These are phyloP conservation scores for Cephalopachus bancanus DNA, from an alignment of 2,797 vertebrate genomes.

Conservation along the genomic window DNA sequence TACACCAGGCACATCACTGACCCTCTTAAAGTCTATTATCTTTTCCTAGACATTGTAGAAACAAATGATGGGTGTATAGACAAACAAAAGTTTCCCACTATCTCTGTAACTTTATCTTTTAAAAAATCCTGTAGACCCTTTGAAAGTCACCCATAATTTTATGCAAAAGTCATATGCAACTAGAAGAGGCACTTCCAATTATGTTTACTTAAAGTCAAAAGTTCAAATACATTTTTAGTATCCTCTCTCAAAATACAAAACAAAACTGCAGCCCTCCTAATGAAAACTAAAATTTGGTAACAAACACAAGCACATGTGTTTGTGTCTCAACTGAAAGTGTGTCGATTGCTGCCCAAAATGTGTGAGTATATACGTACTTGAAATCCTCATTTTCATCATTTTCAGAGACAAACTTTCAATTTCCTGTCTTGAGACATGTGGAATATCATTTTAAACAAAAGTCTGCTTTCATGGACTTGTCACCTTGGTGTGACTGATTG, in stretches of 20 bases:
- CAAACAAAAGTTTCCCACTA: background rate
- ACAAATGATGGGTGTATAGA: background rate
- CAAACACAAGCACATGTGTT: background rate
- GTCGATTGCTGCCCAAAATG: background rate
- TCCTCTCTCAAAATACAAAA: background rate
- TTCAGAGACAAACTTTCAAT: slow-evolving; percentile 21
- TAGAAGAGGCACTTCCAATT: background rate
- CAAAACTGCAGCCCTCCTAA: background rate
- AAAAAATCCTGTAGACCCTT: background rate
- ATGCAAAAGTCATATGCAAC: background rate
- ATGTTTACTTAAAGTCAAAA: background rate
- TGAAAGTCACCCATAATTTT: background rate
- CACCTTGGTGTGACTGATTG: background rate
- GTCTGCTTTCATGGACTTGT: background rate
- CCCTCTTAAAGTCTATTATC: background rate
- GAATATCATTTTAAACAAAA: slow-evolving; percentile 10
- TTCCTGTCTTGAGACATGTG: background rate
- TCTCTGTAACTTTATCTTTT: background rate
- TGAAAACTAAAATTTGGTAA: slow-evolving; percentile 47
- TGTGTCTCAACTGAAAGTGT: background rate
- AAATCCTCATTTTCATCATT: slow-evolving; percentile 10
- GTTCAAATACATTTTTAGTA: background rate
- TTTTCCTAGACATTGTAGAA: background rate
- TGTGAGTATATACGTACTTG: background rate
- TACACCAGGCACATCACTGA: background rate